These are phyloP conservation scores for Fulmarus glacialis DNA, from an alignment of 2,113 vertebrate species.

Conservation along the genomic window DNA sequence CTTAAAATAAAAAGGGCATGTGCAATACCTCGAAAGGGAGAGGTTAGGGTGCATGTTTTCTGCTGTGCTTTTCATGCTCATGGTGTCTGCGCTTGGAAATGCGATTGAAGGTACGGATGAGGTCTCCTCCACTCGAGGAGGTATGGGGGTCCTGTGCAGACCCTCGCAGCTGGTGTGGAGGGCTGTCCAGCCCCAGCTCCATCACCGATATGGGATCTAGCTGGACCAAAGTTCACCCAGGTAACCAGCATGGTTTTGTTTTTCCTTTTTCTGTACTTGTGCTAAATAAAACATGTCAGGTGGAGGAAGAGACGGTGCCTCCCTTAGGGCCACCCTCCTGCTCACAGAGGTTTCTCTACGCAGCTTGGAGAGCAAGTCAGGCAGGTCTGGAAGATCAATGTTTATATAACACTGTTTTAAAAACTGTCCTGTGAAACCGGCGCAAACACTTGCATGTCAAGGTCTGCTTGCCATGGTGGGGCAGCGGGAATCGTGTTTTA, in stretches of 20 bases:
- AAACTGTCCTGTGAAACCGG: neutral
- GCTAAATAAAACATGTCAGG: accelerated
- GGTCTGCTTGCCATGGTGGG: neutral
- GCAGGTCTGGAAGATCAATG: neutral
- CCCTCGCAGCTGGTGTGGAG: neutral
- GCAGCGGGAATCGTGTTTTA: accelerated
- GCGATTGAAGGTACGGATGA: neutral
- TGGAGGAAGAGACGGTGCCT: neutral
- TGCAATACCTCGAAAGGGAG: neutral
- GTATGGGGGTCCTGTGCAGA: neutral
- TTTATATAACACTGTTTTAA: neutral
- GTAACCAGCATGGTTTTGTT: neutral
- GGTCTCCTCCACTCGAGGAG: neutral
- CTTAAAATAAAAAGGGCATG: neutral
- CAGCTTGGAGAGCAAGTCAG: neutral
- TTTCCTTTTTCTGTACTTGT: neutral
- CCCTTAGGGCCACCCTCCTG: neutral
- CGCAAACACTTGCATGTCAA: neutral
- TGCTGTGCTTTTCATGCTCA: neutral
- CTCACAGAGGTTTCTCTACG: neutral
- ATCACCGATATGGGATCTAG: accelerated
- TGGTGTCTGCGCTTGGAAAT: accelerated
- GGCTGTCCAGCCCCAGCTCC: neutral
- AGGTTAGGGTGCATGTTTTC: neutral
- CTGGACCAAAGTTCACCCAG: neutral